These are phyloP conservation scores for Leptodactylus fuscus DNA, from an alignment of 2,113 vertebrate genomes.

Conservation along the genomic window DNA sequence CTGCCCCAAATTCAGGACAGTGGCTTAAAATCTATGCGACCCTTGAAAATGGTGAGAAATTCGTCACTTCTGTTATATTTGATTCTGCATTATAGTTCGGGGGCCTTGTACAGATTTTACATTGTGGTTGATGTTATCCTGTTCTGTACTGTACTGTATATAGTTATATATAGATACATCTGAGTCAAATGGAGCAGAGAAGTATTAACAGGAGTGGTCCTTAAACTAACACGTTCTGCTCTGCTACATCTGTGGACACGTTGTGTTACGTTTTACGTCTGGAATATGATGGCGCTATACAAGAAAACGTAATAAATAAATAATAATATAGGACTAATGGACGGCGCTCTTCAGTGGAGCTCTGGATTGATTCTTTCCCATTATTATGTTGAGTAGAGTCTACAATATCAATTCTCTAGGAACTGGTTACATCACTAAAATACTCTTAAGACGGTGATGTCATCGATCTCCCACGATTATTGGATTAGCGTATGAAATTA, in stretches of 20 bases:
- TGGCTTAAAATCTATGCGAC: conserved; percentile 79
- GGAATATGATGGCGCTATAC: too few relatives aligned
- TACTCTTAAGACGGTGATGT: background rate
- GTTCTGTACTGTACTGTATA: too few relatives aligned
- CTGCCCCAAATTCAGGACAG: conserved; percentile 71
- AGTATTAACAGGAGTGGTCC: background rate
- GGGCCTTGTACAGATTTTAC: too few relatives aligned
- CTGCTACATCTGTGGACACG: background rate
- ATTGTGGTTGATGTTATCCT: too few relatives aligned
- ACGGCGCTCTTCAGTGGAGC: background rate
- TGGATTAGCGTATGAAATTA: background rate
- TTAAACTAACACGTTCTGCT: background rate
- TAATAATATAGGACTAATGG: background rate
- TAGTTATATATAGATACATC: background rate
- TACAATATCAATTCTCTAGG: background rate
- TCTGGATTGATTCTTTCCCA: background rate
- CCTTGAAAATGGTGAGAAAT: conserved; percentile 81
- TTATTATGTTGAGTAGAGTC: background rate
- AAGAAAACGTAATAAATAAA: too few relatives aligned
- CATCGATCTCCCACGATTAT: background rate
- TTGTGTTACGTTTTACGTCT: background rate
- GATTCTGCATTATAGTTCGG: too few relatives aligned
- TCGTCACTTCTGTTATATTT: too few relatives aligned
- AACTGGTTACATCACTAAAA: background rate
- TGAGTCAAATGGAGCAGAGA: too few relatives aligned